Evolutionary conservation across 2,113 vertebrate species (phyloP).

Genomic region (Centropristis striata): DNA sequence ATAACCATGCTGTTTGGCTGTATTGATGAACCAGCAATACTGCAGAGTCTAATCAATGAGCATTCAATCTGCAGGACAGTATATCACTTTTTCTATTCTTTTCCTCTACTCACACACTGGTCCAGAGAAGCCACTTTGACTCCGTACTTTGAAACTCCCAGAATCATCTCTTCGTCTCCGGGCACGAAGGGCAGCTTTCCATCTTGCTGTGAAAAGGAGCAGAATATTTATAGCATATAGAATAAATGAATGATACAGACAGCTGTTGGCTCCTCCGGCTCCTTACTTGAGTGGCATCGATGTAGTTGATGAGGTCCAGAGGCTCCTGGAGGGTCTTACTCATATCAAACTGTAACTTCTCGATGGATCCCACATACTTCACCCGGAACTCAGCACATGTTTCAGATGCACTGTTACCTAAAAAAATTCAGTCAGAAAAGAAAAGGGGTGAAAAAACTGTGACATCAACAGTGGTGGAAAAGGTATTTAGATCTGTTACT

Average conservation of each 20-base stretch:
- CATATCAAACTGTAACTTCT: slow-evolving; percentile 91
- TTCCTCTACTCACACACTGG: slow-evolving; percentile 93
- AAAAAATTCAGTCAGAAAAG: neutral
- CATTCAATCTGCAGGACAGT: neutral
- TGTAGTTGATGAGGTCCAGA: slow-evolving; percentile 96
- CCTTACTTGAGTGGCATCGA: slow-evolving; percentile 95
- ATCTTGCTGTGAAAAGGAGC: slow-evolving; percentile 91
- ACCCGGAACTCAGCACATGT: slow-evolving; percentile 94
- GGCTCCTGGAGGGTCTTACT: slow-evolving; percentile 92
- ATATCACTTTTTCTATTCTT: neutral
- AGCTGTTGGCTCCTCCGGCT: neutral
- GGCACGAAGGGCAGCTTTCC: slow-evolving; percentile 97
- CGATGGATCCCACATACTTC: slow-evolving; percentile 95
- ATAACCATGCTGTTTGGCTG: neutral
- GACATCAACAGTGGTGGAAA: no score
- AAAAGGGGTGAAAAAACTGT: neutral
- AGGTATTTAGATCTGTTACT: no score
- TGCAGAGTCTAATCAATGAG: slow-evolving; percentile 9
- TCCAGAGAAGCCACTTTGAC: slow-evolving; percentile 95
- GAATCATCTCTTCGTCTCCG: slow-evolving; percentile 94
- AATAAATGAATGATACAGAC: neutral
- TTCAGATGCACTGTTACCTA: slow-evolving; percentile 91
- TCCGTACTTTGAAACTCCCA: slow-evolving; percentile 96
- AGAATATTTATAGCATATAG: slow-evolving; percentile 16
- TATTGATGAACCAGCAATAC: slow-evolving; percentile 1